Evolutionary conservation across 2,888 invertebrate species (phyloP).

Genomic region (Lacanobia oleracea): DNA sequence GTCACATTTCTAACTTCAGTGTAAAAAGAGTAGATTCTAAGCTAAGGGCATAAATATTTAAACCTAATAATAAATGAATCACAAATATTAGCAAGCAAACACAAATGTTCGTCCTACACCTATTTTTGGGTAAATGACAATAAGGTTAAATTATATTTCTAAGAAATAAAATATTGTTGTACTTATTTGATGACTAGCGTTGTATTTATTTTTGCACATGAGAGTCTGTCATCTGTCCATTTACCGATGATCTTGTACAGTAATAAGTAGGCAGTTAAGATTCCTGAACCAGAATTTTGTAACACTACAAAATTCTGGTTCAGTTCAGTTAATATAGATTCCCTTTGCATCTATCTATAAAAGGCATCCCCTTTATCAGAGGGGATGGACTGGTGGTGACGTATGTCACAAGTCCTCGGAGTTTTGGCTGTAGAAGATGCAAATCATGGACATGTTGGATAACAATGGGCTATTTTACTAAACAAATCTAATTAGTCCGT

Average conservation of each 20-base stretch:
- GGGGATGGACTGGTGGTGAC: too few species aligned
- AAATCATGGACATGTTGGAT: too few species aligned
- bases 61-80: conserved; percentile 33
- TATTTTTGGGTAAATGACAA: conserved; percentile 38
- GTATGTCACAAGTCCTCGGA: too few species aligned
- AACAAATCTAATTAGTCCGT: too few species aligned
- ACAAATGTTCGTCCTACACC: conserved; percentile 26
- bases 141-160: conserved; percentile 19
- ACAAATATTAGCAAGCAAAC: conserved; percentile 52
- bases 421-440: too few species aligned
- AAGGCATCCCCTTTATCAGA: too few species aligned
- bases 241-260: neutral
- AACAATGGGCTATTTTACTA: too few species aligned
- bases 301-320: too few species aligned
- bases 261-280: too few species aligned
- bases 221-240: neutral
- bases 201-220: neutral
- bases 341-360: too few species aligned
- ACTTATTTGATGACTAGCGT: conserved; percentile 3
- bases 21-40: neutral
- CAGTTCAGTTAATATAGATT: too few species aligned
- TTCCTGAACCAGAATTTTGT: neutral
- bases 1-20: too few species aligned
- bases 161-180: conserved; percentile 18
- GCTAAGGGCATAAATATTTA: conserved; percentile 23